Conservation (phyloP, 2,888 invertebrate genomes). For the Habroteleia sp. region DNA sequence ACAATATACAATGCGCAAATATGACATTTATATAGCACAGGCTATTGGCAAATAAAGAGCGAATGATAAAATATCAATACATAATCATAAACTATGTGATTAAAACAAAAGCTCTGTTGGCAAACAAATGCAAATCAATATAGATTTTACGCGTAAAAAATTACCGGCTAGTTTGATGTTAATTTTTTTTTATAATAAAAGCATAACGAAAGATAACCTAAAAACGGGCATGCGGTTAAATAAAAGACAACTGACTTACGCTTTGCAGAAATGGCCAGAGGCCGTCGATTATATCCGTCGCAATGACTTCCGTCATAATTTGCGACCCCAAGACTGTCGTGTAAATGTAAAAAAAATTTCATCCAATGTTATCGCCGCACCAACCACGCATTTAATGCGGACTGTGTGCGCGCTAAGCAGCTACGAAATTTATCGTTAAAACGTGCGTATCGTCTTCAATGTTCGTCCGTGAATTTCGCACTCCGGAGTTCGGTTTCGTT, state of each 20-base stretch:
- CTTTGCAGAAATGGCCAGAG: slow-evolving; percentile 89
- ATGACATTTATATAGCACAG: too few species aligned
- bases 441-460: background rate
- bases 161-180: background rate
- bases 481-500: background rate
- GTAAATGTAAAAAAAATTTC: slow-evolving; percentile 8
- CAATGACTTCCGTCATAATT: slow-evolving; percentile 83
- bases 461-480: slow-evolving; percentile 1
- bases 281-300: slow-evolving; percentile 88
- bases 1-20: too few species aligned
- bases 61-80: too few species aligned
- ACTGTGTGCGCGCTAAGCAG: slow-evolving; percentile 8
- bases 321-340: slow-evolving; percentile 19
- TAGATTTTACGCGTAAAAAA: too few species aligned
- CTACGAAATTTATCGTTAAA: slow-evolving; percentile 8
- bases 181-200: too few species aligned
- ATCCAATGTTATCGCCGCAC: slow-evolving; percentile 30
- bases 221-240: slow-evolving; percentile 9
- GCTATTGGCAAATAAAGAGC: too few species aligned
- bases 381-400: slow-evolving; percentile 18
- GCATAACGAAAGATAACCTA: slow-evolving; percentile 13
- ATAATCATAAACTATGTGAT: too few species aligned
- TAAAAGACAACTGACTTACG: slow-evolving; percentile 82
- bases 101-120: too few species aligned
- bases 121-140: too few species aligned